A percentile compares a stretch with the other conserved stretches of the same genome.
phyloP scores from a whole-genome alignment of 2,113 vertebrate genomes.

The Bufo bufo region DNA sequence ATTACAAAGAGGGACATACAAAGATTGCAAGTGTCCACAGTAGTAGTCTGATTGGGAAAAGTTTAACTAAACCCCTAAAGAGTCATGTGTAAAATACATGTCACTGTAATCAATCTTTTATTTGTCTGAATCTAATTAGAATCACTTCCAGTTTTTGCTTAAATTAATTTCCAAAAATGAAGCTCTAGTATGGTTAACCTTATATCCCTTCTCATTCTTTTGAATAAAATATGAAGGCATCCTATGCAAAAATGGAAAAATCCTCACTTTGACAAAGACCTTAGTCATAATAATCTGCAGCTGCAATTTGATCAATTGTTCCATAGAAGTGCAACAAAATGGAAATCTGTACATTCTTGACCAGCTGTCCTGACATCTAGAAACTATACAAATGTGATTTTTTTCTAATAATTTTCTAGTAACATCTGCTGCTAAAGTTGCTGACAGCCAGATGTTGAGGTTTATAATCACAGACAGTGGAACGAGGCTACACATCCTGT shows the following conservation, averaged over 20 bases:
- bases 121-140: not conserved
- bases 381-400: slow-evolving; percentile 55
- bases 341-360: slow-evolving; percentile 44
- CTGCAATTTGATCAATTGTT: slow-evolving; percentile 15
- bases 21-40: not conserved
- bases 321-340: slow-evolving; percentile 26
- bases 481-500: slow-evolving; percentile 62
- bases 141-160: not conserved
- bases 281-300: slow-evolving; percentile 23
- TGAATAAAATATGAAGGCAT: not conserved
- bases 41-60: not conserved
- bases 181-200: not conserved
- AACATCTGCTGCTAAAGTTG: slow-evolving; percentile 64
- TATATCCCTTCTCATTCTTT: not conserved
- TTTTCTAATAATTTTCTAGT: slow-evolving; percentile 62
- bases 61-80: no score
- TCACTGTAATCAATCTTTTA: not conserved
- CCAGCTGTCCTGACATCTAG: slow-evolving; percentile 53
- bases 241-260: not conserved
- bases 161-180: not conserved
- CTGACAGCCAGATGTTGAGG: slow-evolving; percentile 73
- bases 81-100: not conserved
- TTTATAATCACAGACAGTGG: slow-evolving; percentile 66
- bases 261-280: not conserved
- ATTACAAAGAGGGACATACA: no score